Base-by-base conservation (phyloP, 2,113 vertebrate species). In the Gymnorhina tibicen region DNA sequence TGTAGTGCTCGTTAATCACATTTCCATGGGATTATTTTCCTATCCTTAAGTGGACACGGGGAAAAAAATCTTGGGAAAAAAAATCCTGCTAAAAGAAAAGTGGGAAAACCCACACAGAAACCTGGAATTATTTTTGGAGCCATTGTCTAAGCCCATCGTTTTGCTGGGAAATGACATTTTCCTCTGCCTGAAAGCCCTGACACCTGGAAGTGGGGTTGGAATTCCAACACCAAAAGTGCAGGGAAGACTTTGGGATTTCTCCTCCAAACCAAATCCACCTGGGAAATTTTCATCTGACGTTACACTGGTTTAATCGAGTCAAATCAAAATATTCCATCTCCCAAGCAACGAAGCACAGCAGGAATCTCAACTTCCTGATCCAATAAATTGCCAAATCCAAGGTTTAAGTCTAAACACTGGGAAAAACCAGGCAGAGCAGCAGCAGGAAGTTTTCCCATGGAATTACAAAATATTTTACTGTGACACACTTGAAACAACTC, bases 381-480 rank as follows among this genome's bases (percentile, higher is more conserved):
- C 85, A 87, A 46, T 46, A 52, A 79, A 49, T 87, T 66, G 16
- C 64, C 74, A 79, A 88, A 87, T 64, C 53, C 70, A n/a, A 85
- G 53, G 11, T 88, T 96, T 76, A 58, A 69, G 16, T 76, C 23
- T 10, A 46, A 93, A 72, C 41, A 68, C 24, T 4, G 2, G 0
- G 52, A 41, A 52, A 77, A 96, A 22, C 1, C 62, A 30, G 3
- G 59, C 55, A 75, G 42, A 85, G 47, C 16, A 79, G 66, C 68
- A 87, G 41, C 35, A 37, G 49, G 33, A 47, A 47, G 11, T 66
- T 91, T 91, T 44, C 58, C 58, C 35, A 32, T 42, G 58, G 41
- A 81, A 53, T 52, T 49, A 27, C 59, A 66, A 92, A 93, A 70
- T 27, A 33, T 73, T 90, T 92, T 76, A 26, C n/a, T 11, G 9